Percentiles rank a stretch among this genome's conserved stretches.
Evolutionary conservation across 2,888 invertebrate genomes (phyloP).

Genomic region (Leucoptera coffeella): DNA sequence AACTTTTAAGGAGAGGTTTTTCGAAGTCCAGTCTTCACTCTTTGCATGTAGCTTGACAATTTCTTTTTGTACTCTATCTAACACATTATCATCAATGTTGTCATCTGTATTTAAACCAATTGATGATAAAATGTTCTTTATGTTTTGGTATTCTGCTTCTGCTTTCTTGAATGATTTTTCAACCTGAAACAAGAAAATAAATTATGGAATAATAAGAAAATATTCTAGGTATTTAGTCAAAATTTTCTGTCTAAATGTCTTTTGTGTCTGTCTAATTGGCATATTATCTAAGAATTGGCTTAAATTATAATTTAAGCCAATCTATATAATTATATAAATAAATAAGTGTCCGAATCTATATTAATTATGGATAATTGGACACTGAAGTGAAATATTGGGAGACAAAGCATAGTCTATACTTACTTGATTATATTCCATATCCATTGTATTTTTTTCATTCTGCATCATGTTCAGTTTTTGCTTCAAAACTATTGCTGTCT

Average conservation of each 20-base stretch:
- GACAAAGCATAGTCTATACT: neutral
- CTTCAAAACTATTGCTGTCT: constrained; percentile 24
- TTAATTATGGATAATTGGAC: no score
- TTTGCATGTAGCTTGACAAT: constrained; percentile 21
- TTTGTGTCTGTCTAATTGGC: no score
- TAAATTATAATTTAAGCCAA: no score
- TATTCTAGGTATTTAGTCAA: no score
- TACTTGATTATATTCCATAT: constrained; percentile 35
- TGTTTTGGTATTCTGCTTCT: constrained; percentile 43
- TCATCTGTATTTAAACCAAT: constrained; percentile 20
- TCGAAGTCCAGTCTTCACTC: constrained; percentile 35
- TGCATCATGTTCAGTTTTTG: constrained; percentile 31
- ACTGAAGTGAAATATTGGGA: neutral
- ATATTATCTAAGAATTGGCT: no score
- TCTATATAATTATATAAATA: no score
- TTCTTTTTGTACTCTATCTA: constrained; percentile 27
- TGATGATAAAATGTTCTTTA: constrained; percentile 23
- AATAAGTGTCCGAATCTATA: no score
- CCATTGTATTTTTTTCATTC: constrained; percentile 35
- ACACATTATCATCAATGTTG: constrained; percentile 16
- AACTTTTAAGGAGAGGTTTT: constrained; percentile 24
- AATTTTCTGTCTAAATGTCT: no score
- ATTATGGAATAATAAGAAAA: neutral
- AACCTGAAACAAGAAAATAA: constrained; percentile 15
- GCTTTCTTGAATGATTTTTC: constrained; percentile 27